Percentiles rank a stretch among this genome's conserved stretches.
Evolutionary conservation across 2,888 invertebrate genomes (phyloP).

Genomic region (Tenodera sinensis): DNA sequence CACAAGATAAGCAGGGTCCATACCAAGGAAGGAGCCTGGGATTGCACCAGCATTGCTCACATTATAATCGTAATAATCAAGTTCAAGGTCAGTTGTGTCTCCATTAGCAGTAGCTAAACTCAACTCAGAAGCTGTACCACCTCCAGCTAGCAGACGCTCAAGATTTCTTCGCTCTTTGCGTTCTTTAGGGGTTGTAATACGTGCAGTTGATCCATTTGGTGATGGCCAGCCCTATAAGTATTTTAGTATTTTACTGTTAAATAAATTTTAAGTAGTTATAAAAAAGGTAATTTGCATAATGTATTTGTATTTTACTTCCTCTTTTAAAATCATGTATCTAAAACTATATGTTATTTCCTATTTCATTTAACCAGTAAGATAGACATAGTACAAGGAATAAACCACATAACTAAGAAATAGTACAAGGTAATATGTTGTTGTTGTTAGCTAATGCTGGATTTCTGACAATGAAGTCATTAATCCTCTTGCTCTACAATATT

Average conservation of each 20-base stretch:
- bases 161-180: conserved; percentile 76
- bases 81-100: conserved; percentile 72
- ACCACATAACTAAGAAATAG: too few relatives aligned
- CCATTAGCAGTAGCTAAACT: conserved; percentile 60
- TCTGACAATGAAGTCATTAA: too few relatives aligned
- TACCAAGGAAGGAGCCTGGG: conserved; percentile 74
- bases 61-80: conserved; percentile 87
- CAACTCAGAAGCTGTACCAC: conserved; percentile 58
- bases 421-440: too few relatives aligned
- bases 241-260: neutral
- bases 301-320: too few relatives aligned
- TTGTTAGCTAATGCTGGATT: too few relatives aligned
- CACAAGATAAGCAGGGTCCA: conserved; percentile 84
- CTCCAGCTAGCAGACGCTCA: conserved; percentile 58
- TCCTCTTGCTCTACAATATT: too few relatives aligned
- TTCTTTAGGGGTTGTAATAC: conserved; percentile 59
- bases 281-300: too few relatives aligned
- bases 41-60: conserved; percentile 78
- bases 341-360: too few relatives aligned
- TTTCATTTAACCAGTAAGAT: too few relatives aligned
- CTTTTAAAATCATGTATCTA: too few relatives aligned
- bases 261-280: too few relatives aligned
- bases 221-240: conserved; percentile 21
- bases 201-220: neutral
- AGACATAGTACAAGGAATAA: too few relatives aligned